Base-by-base conservation (phyloP, 2,888 invertebrate genomes). In the Drosophila neutralis region DNA sequence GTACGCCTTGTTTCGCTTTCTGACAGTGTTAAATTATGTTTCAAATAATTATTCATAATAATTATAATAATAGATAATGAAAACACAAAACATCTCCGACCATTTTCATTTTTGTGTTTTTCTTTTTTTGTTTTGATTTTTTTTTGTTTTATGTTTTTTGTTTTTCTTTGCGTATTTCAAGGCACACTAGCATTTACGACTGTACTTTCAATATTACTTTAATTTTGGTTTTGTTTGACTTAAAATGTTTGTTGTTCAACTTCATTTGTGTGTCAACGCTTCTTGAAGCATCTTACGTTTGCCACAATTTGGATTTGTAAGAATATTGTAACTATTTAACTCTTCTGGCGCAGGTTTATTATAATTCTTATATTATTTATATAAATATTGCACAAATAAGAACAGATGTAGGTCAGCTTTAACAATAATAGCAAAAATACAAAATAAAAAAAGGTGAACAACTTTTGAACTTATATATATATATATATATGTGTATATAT, bases 101-200 rank as follows among this genome's bases (percentile, higher is more conserved):
- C 62, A 62, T 67, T 64, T 59, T 33, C 49, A 61, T 36, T 75
- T 38, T 59, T 67, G 45, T 73, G 67, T 56, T 71, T 58, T 48
- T 62, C 68, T 58, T 56, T 13, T 62, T 31, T 54, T 76, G 13
- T 65, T 33, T 58, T 76, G 57, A 65, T 70, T 33, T 67, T 71
- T 69, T 15, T 67, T 70, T 69, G 11, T 69, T 72, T 49, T 69
- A 57, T 24, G 24, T 24, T 58, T 65, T 54, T 59, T 57, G 65
- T 70, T 74, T 56, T 68, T 69, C 27, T 71, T 74, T 85, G 84
- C 89, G 82, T 90, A 82, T 90, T 90, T 91, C 90, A 91, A 91
- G 91, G 91, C 91, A 91, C 91, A 91, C 91, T 91, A 91, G 89
- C 91, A 89, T 83, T 83, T 90, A 84, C 74, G 72, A 86, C 90